Evolutionary conservation across 37 sponge, comb jelly and placozoan species (phyloP).

Genomic region (Mnemiopsis leidyi): DNA sequence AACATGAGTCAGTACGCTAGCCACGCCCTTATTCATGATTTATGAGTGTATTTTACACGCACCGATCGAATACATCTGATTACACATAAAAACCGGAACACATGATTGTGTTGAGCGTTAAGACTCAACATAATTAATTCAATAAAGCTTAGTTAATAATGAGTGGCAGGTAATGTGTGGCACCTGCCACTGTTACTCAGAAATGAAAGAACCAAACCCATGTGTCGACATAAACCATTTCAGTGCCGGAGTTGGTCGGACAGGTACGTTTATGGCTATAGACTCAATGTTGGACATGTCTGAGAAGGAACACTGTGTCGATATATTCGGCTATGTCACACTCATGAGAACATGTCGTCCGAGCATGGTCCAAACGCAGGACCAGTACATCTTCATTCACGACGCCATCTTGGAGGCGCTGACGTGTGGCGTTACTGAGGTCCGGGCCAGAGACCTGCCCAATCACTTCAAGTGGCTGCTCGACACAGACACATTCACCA

Average conservation of each 20-base stretch:
- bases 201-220: no score
- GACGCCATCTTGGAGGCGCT: conserved; percentile 88
- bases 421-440: conserved; percentile 83
- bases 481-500: conserved; percentile 47
- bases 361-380: conserved; percentile 51
- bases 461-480: conserved; percentile 71
- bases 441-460: conserved; percentile 74
- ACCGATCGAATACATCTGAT: no score
- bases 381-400: conserved; percentile 89
- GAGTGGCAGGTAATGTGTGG: no score
- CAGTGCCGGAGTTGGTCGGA: conserved; percentile 50
- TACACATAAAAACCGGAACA: no score
- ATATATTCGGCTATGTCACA: conserved; percentile 41
- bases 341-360: conserved; percentile 49
- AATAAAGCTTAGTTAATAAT: no score
- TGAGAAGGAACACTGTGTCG: conserved; percentile 53
- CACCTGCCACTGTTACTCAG: no score
- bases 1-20: no score
- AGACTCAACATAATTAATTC: no score
- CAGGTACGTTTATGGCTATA: conserved; percentile 30
- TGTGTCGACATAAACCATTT: no score
- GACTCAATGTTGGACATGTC: conserved; percentile 45
- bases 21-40: no score
- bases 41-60: no score
- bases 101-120: no score